A percentile compares a stretch with the other conserved stretches of the same genome.
Evolutionary conservation across 2,888 invertebrate genomes (phyloP).

Genomic region (Plagiodera versicolora): DNA sequence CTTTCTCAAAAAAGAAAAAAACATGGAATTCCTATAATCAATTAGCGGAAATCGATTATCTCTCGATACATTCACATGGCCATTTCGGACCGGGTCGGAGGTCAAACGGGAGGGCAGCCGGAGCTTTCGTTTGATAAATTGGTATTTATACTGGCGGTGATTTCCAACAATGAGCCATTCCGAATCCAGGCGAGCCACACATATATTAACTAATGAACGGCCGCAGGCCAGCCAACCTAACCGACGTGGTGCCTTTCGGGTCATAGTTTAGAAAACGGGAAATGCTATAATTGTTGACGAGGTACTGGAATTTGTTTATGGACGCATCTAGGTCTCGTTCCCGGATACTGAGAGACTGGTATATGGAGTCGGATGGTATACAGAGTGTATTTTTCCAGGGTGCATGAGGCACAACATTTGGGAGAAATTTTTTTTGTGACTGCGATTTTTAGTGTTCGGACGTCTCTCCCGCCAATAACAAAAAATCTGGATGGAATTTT

Average conservation of each 20-base stretch:
- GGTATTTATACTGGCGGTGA: constrained; percentile 16
- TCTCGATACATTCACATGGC: constrained; percentile 8
- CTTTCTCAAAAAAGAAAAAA: not conserved
- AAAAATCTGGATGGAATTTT: too few species aligned
- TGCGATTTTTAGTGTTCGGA: too few species aligned
- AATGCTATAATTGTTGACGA: not conserved
- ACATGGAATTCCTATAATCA: not conserved
- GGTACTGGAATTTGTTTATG: not conserved
- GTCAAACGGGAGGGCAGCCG: constrained; percentile 6
- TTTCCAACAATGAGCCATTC: constrained; percentile 21
- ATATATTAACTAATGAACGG: constrained; percentile 20
- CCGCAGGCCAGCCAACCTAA: not conserved
- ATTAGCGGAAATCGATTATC: constrained; percentile 6
- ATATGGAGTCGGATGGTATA: too few species aligned
- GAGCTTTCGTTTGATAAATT: constrained; percentile 17
- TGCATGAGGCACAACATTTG: too few species aligned
- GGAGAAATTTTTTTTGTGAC: too few species aligned
- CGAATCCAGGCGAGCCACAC: constrained; percentile 16
- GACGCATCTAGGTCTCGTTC: not conserved
- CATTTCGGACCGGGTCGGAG: constrained; percentile 8
- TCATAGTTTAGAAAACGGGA: not conserved
- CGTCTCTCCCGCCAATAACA: too few species aligned
- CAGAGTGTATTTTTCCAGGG: too few species aligned
- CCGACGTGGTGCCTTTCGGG: not conserved
- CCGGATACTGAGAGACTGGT: too few species aligned